Evolutionary conservation across 2,797 vertebrate species (phyloP).

Genomic region (Betta splendens): DNA sequence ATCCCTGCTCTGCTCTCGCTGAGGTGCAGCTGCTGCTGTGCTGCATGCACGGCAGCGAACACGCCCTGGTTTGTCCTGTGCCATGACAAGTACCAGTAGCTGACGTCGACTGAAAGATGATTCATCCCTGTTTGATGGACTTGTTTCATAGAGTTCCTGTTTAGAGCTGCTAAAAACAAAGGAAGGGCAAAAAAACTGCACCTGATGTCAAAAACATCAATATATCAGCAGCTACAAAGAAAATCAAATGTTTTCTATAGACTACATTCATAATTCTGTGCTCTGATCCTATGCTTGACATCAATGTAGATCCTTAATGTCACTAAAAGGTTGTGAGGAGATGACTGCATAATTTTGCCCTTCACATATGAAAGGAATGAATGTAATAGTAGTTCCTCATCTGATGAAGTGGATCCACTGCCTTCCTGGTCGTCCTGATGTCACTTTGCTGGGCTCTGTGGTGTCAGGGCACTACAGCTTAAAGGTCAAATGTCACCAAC

Average conservation of each 20-base stretch:
- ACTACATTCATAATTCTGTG: constrained; percentile 5
- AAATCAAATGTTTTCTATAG: neutral
- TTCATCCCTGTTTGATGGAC: neutral
- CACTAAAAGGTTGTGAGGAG: constrained; percentile 60
- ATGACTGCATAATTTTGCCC: constrained; percentile 42
- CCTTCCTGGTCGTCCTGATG: constrained; percentile 22
- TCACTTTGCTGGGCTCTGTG: constrained; percentile 18
- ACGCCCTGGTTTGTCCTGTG: too few species aligned
- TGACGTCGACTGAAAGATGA: neutral
- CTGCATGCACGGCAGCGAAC: too few species aligned
- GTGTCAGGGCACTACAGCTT: constrained; percentile 65
- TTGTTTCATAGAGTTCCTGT: neutral
- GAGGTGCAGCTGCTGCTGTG: too few species aligned
- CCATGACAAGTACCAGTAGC: neutral
- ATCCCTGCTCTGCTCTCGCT: too few species aligned
- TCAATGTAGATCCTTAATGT: constrained; percentile 33
- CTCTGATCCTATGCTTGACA: neutral
- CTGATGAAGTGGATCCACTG: constrained; percentile 20
- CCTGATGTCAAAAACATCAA: neutral
- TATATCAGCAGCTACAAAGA: constrained; percentile 7
- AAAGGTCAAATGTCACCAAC: constrained; percentile 74
- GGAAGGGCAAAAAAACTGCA: neutral
- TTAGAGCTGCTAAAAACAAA: neutral
- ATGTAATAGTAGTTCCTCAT: constrained; percentile 47
- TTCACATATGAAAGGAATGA: constrained; percentile 40